Percentiles rank a stretch among this genome's conserved stretches.
These are phyloP conservation scores for Melospiza melodia DNA, from an alignment of 2,113 vertebrate species.

Conservation along the genomic window DNA sequence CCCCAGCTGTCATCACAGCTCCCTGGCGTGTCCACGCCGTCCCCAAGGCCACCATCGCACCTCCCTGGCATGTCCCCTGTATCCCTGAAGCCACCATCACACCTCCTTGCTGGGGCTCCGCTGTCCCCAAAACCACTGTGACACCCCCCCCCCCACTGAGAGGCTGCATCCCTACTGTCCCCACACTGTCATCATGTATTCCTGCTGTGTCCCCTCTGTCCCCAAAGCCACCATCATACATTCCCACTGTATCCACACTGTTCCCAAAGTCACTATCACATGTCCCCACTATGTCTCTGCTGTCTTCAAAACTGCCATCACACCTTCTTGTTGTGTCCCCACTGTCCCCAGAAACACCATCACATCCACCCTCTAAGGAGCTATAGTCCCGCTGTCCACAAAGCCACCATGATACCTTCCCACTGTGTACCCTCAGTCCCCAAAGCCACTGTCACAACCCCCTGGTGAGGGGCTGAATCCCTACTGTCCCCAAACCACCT, in stretches of 20 bases:
- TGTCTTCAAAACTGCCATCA: not conserved
- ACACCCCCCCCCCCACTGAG: not conserved
- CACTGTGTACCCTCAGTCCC: not conserved
- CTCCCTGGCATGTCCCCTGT: accelerated
- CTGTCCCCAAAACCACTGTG: not conserved
- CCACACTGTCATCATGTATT: not conserved
- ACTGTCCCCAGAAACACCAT: not conserved
- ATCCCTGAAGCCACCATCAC: not conserved
- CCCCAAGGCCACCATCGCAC: not conserved
- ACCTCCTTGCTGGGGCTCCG: accelerated
- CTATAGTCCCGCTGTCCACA: not conserved
- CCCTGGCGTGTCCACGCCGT: too few species aligned
- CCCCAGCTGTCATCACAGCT: not conserved
- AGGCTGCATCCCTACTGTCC: not conserved
- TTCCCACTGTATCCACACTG: accelerated
- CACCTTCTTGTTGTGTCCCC: too few species aligned
- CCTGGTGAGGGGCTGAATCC: not conserved
- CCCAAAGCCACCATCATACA: not conserved
- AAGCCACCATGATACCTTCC: not conserved
- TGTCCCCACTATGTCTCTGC: accelerated
- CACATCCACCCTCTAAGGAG: too few species aligned
- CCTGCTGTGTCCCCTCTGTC: not conserved
- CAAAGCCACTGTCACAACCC: not conserved
- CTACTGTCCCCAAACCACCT: accelerated
- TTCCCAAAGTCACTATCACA: not conserved